Evolutionary conservation across 2,113 vertebrate species (phyloP).

Genomic region (Nansenia antarctica): DNA sequence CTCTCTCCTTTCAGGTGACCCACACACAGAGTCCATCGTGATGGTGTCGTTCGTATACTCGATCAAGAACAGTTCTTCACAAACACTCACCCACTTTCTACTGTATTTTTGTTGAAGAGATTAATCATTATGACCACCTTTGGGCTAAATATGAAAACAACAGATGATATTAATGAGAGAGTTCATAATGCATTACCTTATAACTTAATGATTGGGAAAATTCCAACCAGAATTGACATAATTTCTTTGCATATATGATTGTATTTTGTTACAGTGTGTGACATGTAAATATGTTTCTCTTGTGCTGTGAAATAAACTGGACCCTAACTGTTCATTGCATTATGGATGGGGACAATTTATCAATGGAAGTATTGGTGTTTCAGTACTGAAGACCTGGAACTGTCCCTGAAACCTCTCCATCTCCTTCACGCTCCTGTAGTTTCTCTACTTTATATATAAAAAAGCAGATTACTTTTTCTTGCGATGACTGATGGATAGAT

Average conservation of each 20-base stretch:
- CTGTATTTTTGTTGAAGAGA: background rate
- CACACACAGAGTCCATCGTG: background rate
- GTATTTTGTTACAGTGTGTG: background rate
- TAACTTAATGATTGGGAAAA: background rate
- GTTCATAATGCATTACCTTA: background rate
- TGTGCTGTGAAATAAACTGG: background rate
- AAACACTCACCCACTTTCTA: slow-evolving; percentile 18
- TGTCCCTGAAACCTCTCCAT: background rate
- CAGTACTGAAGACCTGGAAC: too few species aligned
- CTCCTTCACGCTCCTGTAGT: background rate
- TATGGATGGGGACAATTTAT: background rate
- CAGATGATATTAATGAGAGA: background rate
- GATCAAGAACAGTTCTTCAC: background rate
- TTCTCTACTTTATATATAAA: background rate
- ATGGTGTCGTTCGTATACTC: background rate
- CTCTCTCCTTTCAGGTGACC: background rate
- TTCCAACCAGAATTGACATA: background rate
- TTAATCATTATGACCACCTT: slow-evolving; percentile 11
- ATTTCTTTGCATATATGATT: background rate
- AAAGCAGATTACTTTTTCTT: background rate
- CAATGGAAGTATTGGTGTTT: too few species aligned
- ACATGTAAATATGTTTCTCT: background rate
- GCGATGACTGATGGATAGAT: background rate
- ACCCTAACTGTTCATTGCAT: background rate
- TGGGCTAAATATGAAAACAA: slow-evolving; percentile 1